A percentile compares a stretch with the other conserved stretches of the same genome.
phyloP scores from a whole-genome alignment of 2,888 invertebrate species.

The Coecobrya sp. region DNA sequence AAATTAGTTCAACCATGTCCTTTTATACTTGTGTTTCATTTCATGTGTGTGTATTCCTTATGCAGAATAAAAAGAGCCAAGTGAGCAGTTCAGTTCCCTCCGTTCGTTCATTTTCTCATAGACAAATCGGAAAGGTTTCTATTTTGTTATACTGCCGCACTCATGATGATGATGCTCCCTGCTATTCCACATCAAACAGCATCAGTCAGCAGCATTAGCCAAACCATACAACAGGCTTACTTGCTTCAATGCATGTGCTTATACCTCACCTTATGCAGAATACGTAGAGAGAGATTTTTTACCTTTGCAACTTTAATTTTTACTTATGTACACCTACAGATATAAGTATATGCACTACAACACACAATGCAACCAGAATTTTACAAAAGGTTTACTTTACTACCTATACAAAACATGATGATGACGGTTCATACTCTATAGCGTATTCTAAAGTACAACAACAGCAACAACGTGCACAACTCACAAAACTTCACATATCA shows the following conservation, averaged over 20 bases:
- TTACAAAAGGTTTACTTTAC: constrained; percentile 68
- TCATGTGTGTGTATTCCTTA: neutral
- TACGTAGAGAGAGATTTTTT: constrained; percentile 49
- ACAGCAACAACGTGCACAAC: constrained; percentile 69
- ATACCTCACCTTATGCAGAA: constrained; percentile 17
- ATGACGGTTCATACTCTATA: neutral
- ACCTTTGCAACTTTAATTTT: constrained; percentile 64
- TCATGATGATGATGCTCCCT: neutral
- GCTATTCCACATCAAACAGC: constrained; percentile 36
- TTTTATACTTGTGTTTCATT: neutral
- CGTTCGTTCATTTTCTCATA: constrained; percentile 53
- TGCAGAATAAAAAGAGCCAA: neutral
- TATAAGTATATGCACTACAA: neutral
- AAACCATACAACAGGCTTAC: neutral
- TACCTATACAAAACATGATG: constrained; percentile 9
- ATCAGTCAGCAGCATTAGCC: constrained; percentile 17
- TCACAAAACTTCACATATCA: constrained; percentile 75
- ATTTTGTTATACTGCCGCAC: too few species aligned
- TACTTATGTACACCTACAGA: constrained; percentile 41
- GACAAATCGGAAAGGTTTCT: constrained; percentile 66
- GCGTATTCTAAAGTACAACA: neutral
- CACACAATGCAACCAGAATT: constrained; percentile 42
- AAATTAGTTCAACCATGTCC: constrained; percentile 73
- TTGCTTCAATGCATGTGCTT: neutral
- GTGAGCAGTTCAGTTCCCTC: constrained; percentile 76